Base-by-base conservation (phyloP, 2,797 vertebrate species). In the Antennarius maculatus region DNA sequence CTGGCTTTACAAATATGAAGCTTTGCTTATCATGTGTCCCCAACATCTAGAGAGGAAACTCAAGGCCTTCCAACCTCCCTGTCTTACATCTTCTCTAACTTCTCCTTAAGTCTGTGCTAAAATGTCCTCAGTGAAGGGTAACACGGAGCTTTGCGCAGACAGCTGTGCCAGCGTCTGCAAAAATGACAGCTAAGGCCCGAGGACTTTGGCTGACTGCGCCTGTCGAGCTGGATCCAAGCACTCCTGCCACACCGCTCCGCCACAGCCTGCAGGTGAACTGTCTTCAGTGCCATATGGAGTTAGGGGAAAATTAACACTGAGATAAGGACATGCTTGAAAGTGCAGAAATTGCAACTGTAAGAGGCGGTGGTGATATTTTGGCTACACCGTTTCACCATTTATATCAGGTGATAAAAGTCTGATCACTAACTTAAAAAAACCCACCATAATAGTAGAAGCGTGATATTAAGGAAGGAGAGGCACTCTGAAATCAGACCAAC, bases 211-310 rank as follows among this genome's bases (percentile, higher is more conserved):
- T 94, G 74, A 86, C 88, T 90, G 89, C 76, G 89, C 85, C 84
- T 85, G 81, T 89, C 88, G 88, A 89, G 90, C 83, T 87, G 82
- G 74, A 92, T 88, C 85, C 42, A 34, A 87, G 79, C 65, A 13
- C 82, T 72, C 77, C 77, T 76, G 65, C 84, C 86, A 86, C 82
- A 81, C 81, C 90, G 91, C 95, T 95, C 94, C 92, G 94, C 93
- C 94, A 94, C 94, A 96, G 96, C 97, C 97, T 95, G 94, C 96
- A 98, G 97, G 96, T 99, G 96, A 97, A 97, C 95, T 96, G 96
- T 97, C 96, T 97, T 95, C 93, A 94, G 92, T 91, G 92, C 96
- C 97, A 99, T 98, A 99, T 98, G 97, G 97, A 97, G 96, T 73
- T 91, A 92, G 93, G 58, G 95, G 95, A 95, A 95, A 98, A 98